These are phyloP conservation scores for Meteorus colon DNA, from an alignment of 2,888 invertebrate species.

Conservation along the genomic window DNA sequence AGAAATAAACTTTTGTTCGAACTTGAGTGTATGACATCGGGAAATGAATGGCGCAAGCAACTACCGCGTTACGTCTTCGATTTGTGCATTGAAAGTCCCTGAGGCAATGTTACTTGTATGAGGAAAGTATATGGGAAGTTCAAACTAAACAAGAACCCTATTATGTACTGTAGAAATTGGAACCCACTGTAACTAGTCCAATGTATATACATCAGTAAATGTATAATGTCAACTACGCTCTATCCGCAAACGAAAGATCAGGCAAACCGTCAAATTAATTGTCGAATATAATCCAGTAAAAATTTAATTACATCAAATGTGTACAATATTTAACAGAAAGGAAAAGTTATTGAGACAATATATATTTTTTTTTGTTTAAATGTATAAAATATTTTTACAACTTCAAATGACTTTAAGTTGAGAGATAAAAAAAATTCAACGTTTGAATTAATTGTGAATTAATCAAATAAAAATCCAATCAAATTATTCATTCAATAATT, in stretches of 20 bases:
- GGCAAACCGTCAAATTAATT: background rate
- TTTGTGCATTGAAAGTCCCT: background rate
- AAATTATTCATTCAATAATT: too few species aligned
- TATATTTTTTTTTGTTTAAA: too few species aligned
- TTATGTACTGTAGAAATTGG: background rate
- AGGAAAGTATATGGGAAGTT: constrained; percentile 8
- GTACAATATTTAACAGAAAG: too few species aligned
- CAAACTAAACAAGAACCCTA: constrained; percentile 2
- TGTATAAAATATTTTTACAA: too few species aligned
- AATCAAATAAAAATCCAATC: too few species aligned
- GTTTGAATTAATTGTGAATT: too few species aligned
- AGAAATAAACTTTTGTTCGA: constrained; percentile 7
- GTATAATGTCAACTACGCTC: background rate
- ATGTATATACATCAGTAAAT: background rate
- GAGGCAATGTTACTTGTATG: constrained; percentile 1
- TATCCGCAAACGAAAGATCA: background rate
- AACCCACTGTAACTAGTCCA: background rate
- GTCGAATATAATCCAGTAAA: too few species aligned
- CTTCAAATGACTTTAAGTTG: too few species aligned
- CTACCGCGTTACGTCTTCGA: background rate
- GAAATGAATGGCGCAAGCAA: constrained; percentile 6
- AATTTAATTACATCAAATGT: too few species aligned
- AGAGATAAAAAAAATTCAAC: too few species aligned
- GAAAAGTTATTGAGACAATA: too few species aligned
- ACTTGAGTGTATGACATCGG: background rate